Percentiles rank a stretch among this genome's conserved stretches.
Conservation (phyloP, 2,888 invertebrate species). For the Sturmia bella region DNA sequence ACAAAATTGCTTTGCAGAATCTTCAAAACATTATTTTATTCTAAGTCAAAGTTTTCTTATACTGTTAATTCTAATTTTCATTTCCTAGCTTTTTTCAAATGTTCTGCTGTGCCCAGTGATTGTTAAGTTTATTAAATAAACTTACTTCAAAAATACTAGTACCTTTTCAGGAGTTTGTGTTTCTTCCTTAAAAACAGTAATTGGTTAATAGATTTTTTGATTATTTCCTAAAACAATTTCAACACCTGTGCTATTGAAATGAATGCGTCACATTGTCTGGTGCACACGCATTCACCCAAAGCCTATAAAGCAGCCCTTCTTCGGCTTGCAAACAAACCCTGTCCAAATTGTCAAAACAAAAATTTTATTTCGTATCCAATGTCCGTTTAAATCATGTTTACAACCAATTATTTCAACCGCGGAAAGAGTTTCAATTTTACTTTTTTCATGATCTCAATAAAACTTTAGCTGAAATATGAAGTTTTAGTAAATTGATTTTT, state of each 20-base stretch:
- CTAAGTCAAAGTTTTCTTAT: too few species aligned
- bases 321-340: slow-evolving; percentile 23
- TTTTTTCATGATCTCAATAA: slow-evolving; percentile 1
- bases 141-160: too few species aligned
- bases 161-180: too few species aligned
- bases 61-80: too few species aligned
- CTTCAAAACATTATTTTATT: too few species aligned
- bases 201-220: neutral
- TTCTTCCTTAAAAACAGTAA: too few species aligned
- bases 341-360: slow-evolving; percentile 73
- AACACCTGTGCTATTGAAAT: slow-evolving; percentile 62
- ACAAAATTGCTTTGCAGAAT: too few species aligned
- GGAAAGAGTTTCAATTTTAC: slow-evolving; percentile 4
- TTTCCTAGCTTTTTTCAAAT: too few species aligned
- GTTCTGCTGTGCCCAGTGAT: too few species aligned
- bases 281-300: slow-evolving; percentile 13
- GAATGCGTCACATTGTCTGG: slow-evolving; percentile 37
- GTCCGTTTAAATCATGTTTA: slow-evolving; percentile 52
- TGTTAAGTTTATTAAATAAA: too few species aligned
- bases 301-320: too few species aligned
- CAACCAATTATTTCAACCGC: slow-evolving; percentile 29
- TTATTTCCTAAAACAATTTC: slow-evolving; percentile 39
- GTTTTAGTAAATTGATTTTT: slow-evolving; percentile 75
- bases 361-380: slow-evolving; percentile 63
- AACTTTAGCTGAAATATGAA: slow-evolving; percentile 75